Conservation (phyloP, 2,888 invertebrate species). For the Timandra comae region DNA sequence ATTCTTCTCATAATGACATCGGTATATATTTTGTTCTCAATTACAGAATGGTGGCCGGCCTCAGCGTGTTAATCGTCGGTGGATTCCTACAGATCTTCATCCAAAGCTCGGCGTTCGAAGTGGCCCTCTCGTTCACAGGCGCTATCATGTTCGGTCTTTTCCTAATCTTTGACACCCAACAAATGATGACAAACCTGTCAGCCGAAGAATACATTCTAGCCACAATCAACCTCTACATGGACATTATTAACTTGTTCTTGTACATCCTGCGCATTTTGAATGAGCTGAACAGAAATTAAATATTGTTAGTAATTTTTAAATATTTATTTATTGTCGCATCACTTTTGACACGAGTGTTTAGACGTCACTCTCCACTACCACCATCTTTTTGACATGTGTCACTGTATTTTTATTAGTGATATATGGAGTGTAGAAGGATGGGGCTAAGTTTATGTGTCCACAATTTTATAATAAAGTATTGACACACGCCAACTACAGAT, state of each 20-base stretch:
- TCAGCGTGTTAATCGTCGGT: conserved; percentile 82
- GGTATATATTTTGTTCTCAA: conserved; percentile 1
- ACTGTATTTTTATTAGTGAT: too few relatives aligned
- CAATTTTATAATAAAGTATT: too few relatives aligned
- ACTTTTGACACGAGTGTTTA: too few relatives aligned
- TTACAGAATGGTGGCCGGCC: conserved; percentile 79
- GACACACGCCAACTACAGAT: too few relatives aligned
- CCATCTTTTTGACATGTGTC: too few relatives aligned
- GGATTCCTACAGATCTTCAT: conserved; percentile 85
- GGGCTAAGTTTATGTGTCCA: too few relatives aligned
- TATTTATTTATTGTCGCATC: too few relatives aligned
- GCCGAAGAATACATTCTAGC: conserved; percentile 93
- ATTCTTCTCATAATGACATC: not conserved
- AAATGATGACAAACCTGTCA: conserved; percentile 87
- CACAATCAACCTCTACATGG: conserved; percentile 90
- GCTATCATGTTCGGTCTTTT: conserved; percentile 87
- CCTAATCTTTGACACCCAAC: conserved; percentile 90
- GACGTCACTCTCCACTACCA: too few relatives aligned
- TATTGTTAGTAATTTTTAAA: conserved; percentile 9
- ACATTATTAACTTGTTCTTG: conserved; percentile 90
- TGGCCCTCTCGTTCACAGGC: conserved; percentile 83
- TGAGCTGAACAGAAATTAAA: conserved; percentile 72
- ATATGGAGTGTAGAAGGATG: too few relatives aligned
- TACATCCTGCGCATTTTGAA: conserved; percentile 86
- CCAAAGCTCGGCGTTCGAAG: conserved; percentile 82